Evolutionary conservation across 2,113 vertebrate species (phyloP), one percentile per base, ranked within the genome.

Genomic region (Grus americana): DNA sequence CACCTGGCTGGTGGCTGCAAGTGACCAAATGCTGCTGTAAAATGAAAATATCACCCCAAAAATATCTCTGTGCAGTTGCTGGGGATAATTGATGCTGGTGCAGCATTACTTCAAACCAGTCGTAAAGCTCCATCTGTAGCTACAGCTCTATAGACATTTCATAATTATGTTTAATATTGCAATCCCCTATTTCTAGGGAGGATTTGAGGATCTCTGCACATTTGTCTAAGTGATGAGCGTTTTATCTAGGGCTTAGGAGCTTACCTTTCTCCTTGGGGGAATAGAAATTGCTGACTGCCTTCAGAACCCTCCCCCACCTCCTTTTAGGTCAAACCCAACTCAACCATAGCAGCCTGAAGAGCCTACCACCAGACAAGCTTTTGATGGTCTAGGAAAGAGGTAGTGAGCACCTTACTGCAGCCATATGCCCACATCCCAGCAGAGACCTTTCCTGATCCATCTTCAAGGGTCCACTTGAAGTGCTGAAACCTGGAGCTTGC

Each of bases 61-160:
- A 95, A 90, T 82, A 84, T 91, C 85, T 70, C 79, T 80, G 9
- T 59, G 83, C 84, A 59, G 71, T 95, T 88, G 73, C 92, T 76
- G 62, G 79, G 65, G 30, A 91, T 95, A 95, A 95, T 63, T 94
- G 88, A 87, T 66, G 63, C 62, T 52, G 89, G 70, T 91, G 79
- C 55, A 78, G 63, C 70, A 61, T 92, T 81, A 63, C 68, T 96
- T 95, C 95, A 92, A 59, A 61, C 93, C 86, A 84, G 61, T 91
- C 70, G 1, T 94, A 92, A 96, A 96, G 86, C 90, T 93, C 89
- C 66, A 92, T 46, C 44, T 75, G 86, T 68, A 86, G 90, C 67
- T 74, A 42, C 58, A 65, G 75, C 76, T 92, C 55, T 54, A 62
- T 47, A 94, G 79, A 72, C 79, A 84, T 89, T 91, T 95, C 73